Evolutionary conservation across 2,888 invertebrate species (phyloP).

Genomic region (Dasysyrphus tricinctus): DNA sequence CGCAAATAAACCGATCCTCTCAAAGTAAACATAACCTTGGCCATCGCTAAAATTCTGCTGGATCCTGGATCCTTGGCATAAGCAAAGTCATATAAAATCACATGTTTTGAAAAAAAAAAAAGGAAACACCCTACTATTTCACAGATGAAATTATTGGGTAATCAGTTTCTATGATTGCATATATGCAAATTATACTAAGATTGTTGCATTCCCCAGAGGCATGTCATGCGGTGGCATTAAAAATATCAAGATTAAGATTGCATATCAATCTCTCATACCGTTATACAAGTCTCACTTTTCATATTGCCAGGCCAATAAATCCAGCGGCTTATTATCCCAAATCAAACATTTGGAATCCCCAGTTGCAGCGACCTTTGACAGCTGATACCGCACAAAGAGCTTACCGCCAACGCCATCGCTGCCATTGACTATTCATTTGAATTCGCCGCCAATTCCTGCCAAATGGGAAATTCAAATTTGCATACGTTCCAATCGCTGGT

Average conservation of each 20-base stretch:
- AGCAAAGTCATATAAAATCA: no score
- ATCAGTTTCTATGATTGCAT: neutral
- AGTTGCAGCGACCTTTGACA: conserved; percentile 73
- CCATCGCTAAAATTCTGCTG: no score
- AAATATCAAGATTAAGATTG: conserved; percentile 25
- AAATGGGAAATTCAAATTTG: conserved; percentile 43
- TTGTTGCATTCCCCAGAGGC: conserved; percentile 11
- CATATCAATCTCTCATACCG: conserved; percentile 22
- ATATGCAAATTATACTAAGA: conserved; percentile 16
- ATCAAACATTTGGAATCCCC: conserved; percentile 62
- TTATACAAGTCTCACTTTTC: conserved; percentile 27
- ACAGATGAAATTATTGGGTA: neutral
- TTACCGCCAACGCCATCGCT: conserved; percentile 40
- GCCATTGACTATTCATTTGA: conserved; percentile 14
- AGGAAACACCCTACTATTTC: no score
- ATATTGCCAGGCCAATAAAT: conserved; percentile 58
- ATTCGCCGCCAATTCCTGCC: conserved; percentile 26
- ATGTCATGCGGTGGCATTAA: conserved; percentile 12
- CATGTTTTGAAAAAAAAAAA: no score
- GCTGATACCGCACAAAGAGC: conserved; percentile 61
- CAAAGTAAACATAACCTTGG: no score
- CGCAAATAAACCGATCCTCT: no score
- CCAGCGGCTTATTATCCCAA: conserved; percentile 46
- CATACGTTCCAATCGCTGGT: conserved; percentile 47
- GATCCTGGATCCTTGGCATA: no score